Evolutionary conservation across 2,888 invertebrate species (phyloP).

Genomic region (Carabus problematicus): DNA sequence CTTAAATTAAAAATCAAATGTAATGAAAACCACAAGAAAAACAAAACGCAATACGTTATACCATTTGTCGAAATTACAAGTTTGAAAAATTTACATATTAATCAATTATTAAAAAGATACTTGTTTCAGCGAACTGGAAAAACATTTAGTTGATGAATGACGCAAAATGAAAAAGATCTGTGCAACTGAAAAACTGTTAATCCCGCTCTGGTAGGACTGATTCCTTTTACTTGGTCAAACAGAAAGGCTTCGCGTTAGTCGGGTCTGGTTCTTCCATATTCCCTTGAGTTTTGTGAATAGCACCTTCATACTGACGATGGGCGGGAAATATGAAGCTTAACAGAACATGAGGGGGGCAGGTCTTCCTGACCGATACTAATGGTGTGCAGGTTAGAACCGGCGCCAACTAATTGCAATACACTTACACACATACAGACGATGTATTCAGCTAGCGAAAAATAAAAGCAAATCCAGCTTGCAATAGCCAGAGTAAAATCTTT

Average conservation of each 20-base stretch:
- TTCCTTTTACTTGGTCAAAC: conserved; percentile 8
- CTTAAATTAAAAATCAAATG: no score
- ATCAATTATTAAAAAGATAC: no score
- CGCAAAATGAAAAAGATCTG: no score
- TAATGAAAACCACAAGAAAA: no score
- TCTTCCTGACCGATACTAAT: no score
- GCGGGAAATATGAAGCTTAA: conserved; percentile 12
- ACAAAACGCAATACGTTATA: no score
- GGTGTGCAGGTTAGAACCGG: conserved; percentile 10
- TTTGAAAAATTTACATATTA: no score
- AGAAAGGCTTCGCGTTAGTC: not conserved
- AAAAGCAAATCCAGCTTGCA: not conserved
- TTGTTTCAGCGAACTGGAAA: no score
- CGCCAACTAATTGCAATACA: not conserved
- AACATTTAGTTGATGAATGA: no score
- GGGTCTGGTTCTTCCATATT: no score
- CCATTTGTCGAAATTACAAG: no score
- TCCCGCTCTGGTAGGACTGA: not conserved
- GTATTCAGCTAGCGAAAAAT: not conserved
- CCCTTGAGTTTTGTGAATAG: conserved; percentile 12
- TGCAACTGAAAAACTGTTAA: not conserved
- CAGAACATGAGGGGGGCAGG: not conserved
- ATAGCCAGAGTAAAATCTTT: not conserved
- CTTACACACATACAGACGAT: conserved; percentile 15
- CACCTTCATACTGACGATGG: conserved; percentile 1